Conservation (phyloP, 1,140 invertebrate species). For the Lepidotrigona ventralis region DNA sequence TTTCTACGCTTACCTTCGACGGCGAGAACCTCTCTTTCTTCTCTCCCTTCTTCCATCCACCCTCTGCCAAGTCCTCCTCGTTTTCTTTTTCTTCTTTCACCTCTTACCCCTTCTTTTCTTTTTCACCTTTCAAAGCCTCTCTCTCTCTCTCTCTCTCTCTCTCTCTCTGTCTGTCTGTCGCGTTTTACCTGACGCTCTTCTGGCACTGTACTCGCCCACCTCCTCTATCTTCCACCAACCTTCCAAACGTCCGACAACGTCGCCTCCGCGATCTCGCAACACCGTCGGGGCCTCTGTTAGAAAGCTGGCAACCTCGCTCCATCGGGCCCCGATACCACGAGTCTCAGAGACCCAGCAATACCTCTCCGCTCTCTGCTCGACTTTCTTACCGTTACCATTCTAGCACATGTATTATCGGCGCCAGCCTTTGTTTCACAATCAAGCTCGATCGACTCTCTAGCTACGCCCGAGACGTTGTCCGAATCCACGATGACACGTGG, state of each 20-base stretch:
- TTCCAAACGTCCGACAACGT: conserved; percentile 17
- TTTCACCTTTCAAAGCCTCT: not conserved
- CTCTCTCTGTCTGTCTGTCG: not conserved
- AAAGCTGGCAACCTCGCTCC: conserved; percentile 29
- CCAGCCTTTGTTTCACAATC: conserved; percentile 32
- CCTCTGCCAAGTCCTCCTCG: not conserved
- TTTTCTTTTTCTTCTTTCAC: not conserved
- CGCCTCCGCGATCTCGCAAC: conserved; percentile 32
- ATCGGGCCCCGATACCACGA: conserved; percentile 23
- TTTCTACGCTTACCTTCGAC: conserved; percentile 30
- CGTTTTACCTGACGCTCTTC: not conserved
- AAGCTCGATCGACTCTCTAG: not conserved
- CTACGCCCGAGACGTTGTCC: not conserved
- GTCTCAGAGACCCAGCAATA: conserved; percentile 5
- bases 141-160: not conserved
- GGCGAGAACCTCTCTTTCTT: conserved; percentile 13
- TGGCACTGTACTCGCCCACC: not conserved
- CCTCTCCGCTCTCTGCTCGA: conserved; percentile 19
- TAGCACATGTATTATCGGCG: conserved; percentile 42
- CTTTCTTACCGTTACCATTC: conserved; percentile 50
- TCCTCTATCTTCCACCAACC: not conserved
- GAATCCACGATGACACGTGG: not conserved
- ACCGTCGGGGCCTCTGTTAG: not conserved
- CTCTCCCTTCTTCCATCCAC: not conserved
- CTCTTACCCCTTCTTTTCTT: not conserved